A percentile compares a stretch with the other conserved stretches of the same genome.
These are phyloP conservation scores for Ceratina australensis DNA, from an alignment of 1,140 invertebrate species.

Conservation along the genomic window DNA sequence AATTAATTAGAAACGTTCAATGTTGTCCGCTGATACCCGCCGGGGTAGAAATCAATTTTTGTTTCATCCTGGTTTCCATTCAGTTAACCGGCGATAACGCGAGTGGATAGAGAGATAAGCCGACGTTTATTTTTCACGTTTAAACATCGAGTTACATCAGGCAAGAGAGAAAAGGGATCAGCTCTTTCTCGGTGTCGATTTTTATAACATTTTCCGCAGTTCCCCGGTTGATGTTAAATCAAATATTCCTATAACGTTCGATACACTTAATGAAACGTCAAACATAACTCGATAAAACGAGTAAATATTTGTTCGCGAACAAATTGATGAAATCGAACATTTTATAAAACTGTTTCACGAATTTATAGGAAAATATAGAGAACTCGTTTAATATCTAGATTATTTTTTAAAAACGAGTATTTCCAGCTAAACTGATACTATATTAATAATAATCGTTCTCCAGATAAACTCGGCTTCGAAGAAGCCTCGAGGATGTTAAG, in stretches of 20 bases:
- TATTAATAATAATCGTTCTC: no score
- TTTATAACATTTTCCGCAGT: not conserved
- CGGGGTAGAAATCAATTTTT: slow-evolving; percentile 9
- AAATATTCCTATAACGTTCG: not conserved
- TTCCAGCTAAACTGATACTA: no score
- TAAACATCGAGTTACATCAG: not conserved
- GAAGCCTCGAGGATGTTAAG: no score
- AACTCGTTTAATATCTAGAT: no score
- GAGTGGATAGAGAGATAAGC: not conserved
- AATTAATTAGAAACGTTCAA: slow-evolving; percentile 33
- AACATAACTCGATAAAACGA: not conserved
- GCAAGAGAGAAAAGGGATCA: not conserved
- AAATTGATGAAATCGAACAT: no score
- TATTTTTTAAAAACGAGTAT: no score
- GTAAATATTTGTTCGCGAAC: no score
- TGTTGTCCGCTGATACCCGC: not conserved
- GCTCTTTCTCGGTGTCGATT: not conserved
- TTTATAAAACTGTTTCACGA: no score
- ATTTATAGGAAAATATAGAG: no score
- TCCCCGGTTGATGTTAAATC: not conserved
- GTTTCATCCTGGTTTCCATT: not conserved
- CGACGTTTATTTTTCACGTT: slow-evolving; percentile 8
- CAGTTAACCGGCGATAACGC: slow-evolving; percentile 7
- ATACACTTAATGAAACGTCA: not conserved
- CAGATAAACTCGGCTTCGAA: no score